Evolutionary conservation across 2,888 invertebrate genomes (phyloP).

Genomic region (Oithona nana): DNA sequence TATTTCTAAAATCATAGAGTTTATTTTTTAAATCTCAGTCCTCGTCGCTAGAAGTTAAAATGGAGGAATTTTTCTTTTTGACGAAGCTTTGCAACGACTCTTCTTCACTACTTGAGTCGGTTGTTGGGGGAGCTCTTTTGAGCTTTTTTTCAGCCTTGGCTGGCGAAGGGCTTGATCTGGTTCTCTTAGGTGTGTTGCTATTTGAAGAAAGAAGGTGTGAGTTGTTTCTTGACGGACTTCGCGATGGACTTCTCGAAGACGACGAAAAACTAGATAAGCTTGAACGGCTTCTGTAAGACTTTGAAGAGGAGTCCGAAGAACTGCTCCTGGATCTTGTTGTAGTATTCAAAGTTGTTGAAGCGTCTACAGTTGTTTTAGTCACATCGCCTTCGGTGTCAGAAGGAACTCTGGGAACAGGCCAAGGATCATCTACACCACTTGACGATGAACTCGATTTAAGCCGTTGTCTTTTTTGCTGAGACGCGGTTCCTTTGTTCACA

Average conservation of each 20-base stretch:
- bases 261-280: not conserved
- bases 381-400: not conserved
- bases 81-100: no score
- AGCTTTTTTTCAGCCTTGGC: not conserved
- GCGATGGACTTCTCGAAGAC: not conserved
- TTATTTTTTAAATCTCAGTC: no score
- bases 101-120: no score
- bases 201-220: not conserved
- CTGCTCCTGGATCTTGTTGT: not conserved
- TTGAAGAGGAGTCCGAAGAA: not conserved
- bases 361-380: not conserved
- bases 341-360: not conserved
- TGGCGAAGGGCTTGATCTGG: not conserved
- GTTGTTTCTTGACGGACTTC: not conserved
- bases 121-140: no score
- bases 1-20: no score
- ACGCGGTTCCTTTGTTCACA: no score
- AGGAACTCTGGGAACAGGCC: not conserved
- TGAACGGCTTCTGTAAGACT: no score
- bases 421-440: not conserved
- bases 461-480: no score
- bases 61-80: no score
- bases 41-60: no score
- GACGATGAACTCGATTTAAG: no score
- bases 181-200: not conserved